These are phyloP conservation scores for Leucophenga montana DNA, from an alignment of 2,888 invertebrate species.

Conservation along the genomic window DNA sequence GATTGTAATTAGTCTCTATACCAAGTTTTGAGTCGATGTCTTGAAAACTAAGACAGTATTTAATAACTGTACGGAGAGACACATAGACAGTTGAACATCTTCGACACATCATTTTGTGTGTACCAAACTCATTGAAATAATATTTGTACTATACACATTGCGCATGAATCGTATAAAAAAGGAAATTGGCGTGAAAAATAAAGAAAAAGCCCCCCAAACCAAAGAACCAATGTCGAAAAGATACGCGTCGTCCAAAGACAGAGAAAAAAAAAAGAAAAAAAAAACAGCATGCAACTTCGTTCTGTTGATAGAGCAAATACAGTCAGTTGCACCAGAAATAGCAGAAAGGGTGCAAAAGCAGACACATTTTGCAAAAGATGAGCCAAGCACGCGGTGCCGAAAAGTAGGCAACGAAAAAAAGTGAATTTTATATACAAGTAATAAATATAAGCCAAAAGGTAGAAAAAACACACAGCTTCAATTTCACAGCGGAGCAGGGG, in stretches of 20 bases:
- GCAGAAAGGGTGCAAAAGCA: too few species aligned
- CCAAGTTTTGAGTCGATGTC: too few species aligned
- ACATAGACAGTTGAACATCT: conserved; percentile 37
- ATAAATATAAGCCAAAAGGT: conserved; percentile 29
- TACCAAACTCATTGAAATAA: background rate
- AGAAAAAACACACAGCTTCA: conserved; percentile 15
- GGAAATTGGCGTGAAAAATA: conserved; percentile 23
- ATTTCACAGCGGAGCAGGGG: background rate
- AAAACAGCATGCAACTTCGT: conserved; percentile 22
- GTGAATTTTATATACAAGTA: conserved; percentile 16
- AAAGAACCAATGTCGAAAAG: conserved; percentile 5
- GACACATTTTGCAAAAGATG: background rate
- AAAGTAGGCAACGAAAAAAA: conserved; percentile 20
- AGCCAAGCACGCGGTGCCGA: background rate
- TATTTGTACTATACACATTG: too few species aligned
- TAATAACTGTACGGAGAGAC: conserved; percentile 48
- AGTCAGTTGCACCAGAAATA: background rate
- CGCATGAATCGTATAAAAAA: background rate
- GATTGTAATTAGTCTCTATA: too few species aligned
- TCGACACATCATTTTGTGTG: conserved; percentile 18
- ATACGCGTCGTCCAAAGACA: conserved; percentile 2
- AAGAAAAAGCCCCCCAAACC: conserved; percentile 7
- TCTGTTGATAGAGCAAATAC: conserved; percentile 22
- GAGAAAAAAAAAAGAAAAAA: background rate
- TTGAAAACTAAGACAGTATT: too few species aligned